These are phyloP conservation scores for Stegophylla sp. DNA, from an alignment of 2,888 invertebrate genomes.

Conservation along the genomic window DNA sequence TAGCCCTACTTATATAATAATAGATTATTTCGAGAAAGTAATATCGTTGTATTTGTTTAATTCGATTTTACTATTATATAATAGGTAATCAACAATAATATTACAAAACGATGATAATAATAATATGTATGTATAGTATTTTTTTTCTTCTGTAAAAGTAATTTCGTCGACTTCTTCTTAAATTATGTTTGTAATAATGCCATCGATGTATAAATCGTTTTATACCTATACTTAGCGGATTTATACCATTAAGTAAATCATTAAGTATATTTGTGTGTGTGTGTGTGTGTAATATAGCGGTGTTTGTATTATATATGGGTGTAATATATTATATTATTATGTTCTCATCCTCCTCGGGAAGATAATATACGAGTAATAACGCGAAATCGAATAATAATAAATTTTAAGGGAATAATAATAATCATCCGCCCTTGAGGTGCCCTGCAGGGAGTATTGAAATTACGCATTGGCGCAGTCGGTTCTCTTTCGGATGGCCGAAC, in stretches of 20 bases:
- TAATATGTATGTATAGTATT: too few species aligned
- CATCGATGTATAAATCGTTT: not conserved
- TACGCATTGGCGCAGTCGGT: constrained; percentile 40
- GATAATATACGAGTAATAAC: not conserved
- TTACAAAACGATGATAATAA: too few species aligned
- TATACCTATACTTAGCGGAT: not conserved
- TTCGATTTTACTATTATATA: too few species aligned
- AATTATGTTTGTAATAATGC: not conserved
- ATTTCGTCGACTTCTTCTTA: not conserved
- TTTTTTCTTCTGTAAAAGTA: not conserved
- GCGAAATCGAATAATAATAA: constrained; percentile 35
- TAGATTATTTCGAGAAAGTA: too few species aligned
- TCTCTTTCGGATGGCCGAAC: constrained; percentile 42
- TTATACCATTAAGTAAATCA: not conserved
- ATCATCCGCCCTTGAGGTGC: constrained; percentile 13
- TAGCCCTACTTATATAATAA: too few species aligned
- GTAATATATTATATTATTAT: not conserved
- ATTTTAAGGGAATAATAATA: constrained; percentile 34
- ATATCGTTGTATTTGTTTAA: too few species aligned
- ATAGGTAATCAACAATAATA: too few species aligned
- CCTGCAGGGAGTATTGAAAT: constrained; percentile 44
- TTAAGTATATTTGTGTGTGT: not conserved
- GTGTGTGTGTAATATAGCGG: not conserved
- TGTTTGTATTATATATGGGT: not conserved
- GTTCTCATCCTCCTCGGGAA: too few species aligned